phyloP scores from a whole-genome alignment of 2,888 invertebrate species.

The Amphiduros pacificus region DNA sequence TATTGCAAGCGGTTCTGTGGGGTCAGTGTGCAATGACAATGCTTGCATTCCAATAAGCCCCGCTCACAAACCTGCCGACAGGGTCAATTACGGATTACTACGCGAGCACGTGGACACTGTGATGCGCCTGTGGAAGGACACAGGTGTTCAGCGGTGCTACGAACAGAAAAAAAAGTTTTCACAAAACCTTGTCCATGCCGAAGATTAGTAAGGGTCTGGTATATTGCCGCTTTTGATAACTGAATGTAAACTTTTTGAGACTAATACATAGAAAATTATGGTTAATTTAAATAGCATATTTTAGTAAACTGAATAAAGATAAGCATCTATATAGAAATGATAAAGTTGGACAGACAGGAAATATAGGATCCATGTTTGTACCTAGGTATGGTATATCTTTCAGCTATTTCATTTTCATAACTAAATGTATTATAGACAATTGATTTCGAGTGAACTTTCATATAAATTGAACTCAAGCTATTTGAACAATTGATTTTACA shows the following conservation, averaged over 20 bases:
- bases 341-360: too few species aligned
- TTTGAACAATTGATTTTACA: too few species aligned
- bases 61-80: background rate
- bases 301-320: too few species aligned
- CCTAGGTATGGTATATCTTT: too few species aligned
- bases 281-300: too few species aligned
- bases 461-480: background rate
- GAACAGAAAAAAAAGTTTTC: conserved; percentile 30
- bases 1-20: background rate
- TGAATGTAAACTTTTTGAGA: background rate
- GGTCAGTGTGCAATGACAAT: background rate
- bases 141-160: conserved; percentile 38
- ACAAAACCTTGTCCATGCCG: conserved; percentile 33
- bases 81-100: too few species aligned
- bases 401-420: too few species aligned
- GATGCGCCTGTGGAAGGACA: conserved; percentile 40
- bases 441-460: too few species aligned
- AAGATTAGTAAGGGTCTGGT: conserved; percentile 43
- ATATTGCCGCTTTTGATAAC: too few species aligned
- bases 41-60: conserved; percentile 12
- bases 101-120: conserved; percentile 31
- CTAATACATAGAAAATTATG: background rate
- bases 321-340: too few species aligned
- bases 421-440: too few species aligned
- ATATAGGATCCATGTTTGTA: too few species aligned